A percentile compares a stretch with the other conserved stretches of the same genome.
phyloP scores from a whole-genome alignment of 2,113 vertebrate genomes.

The rat (Rattus norvegicus) region DNA sequence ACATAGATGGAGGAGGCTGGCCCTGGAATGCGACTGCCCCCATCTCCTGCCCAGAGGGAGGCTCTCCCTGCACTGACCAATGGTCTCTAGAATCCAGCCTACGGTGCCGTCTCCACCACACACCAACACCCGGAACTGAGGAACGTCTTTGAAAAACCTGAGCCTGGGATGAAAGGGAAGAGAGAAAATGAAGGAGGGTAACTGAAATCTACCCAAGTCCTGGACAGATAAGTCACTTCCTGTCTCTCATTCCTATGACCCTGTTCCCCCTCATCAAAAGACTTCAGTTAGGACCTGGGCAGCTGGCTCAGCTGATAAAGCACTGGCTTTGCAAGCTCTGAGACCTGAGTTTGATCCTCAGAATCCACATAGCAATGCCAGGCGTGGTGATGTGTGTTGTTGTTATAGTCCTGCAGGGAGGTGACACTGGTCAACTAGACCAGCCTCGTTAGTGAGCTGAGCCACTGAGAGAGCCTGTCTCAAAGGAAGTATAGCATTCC shows the following conservation, averaged over 20 bases:
- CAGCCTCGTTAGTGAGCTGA: background rate
- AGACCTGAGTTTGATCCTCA: background rate
- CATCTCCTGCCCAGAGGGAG: background rate
- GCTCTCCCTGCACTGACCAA: constrained; percentile 86
- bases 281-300: background rate
- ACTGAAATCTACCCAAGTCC: background rate
- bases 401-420: background rate
- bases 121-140: constrained; percentile 91
- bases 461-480: background rate
- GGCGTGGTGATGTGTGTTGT: background rate
- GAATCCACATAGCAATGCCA: background rate
- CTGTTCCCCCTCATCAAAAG: background rate
- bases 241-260: background rate
- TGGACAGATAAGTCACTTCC: background rate
- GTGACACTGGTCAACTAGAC: background rate
- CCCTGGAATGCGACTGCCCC: background rate
- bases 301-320: background rate
- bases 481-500: background rate
- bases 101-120: constrained; percentile 96
- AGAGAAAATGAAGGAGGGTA: constrained; percentile 1
- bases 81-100: constrained; percentile 95
- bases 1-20: background rate
- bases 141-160: constrained; percentile 93
- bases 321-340: background rate
- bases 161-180: constrained; percentile 88